phyloP scores from a whole-genome alignment of 2,797 vertebrate genomes.

The Balearica regulorum region DNA sequence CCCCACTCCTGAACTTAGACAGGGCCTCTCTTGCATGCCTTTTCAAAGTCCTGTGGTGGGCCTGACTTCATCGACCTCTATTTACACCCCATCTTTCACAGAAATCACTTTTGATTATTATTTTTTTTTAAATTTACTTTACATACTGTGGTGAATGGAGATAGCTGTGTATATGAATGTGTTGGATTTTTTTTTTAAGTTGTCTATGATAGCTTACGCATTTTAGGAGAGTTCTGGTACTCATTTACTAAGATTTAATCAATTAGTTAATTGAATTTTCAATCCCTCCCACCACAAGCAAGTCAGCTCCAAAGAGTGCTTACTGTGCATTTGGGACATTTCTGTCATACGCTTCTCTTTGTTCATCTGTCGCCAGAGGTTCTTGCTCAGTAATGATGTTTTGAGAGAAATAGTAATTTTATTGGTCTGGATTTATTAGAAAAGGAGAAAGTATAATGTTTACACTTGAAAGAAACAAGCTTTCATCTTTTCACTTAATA shows the following conservation, averaged over 20 bases:
- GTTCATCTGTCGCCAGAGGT: conserved; percentile 67
- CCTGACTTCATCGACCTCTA: conserved; percentile 57
- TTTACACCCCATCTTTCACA: conserved; percentile 63
- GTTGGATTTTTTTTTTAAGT: conserved; percentile 30
- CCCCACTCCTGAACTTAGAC: conserved; percentile 65
- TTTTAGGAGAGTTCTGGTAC: conserved; percentile 72
- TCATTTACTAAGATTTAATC: conserved; percentile 70
- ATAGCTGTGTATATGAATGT: conserved; percentile 75
- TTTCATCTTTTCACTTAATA: conserved; percentile 68
- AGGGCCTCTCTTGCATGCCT: conserved; percentile 71
- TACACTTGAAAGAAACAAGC: conserved; percentile 68
- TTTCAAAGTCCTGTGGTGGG: conserved; percentile 73
- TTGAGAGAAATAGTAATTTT: conserved; percentile 62
- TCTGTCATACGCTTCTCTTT: conserved; percentile 64
- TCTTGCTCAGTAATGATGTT: conserved; percentile 71
- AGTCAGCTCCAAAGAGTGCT: conserved; percentile 59
- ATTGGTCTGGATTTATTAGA: conserved; percentile 66
- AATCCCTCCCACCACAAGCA: conserved; percentile 43
- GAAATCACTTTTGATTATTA: conserved; percentile 39
- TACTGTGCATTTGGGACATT: conserved; percentile 59
- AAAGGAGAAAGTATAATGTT: conserved; percentile 66
- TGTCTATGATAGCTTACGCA: conserved; percentile 73
- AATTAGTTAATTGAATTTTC: conserved; percentile 70
- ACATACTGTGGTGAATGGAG: conserved; percentile 75
- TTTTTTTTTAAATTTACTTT: conserved; percentile 42